These are phyloP conservation scores for Drosophila insularis DNA, from an alignment of 1,140 invertebrate genomes.

Conservation along the genomic window DNA sequence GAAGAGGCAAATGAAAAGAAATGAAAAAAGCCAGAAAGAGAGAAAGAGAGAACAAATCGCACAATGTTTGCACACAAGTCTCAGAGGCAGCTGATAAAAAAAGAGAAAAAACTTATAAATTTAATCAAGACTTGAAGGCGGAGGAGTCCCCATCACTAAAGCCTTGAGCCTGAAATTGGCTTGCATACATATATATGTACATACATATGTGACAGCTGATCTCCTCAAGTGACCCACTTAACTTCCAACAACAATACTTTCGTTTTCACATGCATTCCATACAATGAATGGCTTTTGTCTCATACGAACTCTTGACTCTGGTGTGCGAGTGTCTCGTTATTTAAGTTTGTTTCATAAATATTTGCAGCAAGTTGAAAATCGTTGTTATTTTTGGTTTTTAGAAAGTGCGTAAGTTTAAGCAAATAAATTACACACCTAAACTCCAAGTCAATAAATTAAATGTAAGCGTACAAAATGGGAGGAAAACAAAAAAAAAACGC, in stretches of 20 bases:
- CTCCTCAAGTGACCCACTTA: slow-evolving; percentile 78
- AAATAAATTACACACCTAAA: slow-evolving; percentile 73
- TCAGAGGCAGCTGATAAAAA: slow-evolving; percentile 30
- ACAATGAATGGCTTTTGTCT: slow-evolving; percentile 68
- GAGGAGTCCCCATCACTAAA: slow-evolving; percentile 3
- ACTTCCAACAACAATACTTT: slow-evolving; percentile 61
- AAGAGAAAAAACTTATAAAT: slow-evolving; percentile 19
- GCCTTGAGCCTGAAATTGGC: slow-evolving; percentile 71
- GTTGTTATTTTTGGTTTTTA: slow-evolving; percentile 40
- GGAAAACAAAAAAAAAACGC: not conserved
- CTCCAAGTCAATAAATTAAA: slow-evolving; percentile 74
- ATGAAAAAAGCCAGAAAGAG: not conserved
- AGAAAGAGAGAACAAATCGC: slow-evolving; percentile 1
- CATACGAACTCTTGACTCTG: slow-evolving; percentile 23
- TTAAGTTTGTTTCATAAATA: slow-evolving; percentile 74
- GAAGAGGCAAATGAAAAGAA: not conserved
- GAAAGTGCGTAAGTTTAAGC: slow-evolving; percentile 73
- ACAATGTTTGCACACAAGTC: slow-evolving; percentile 55
- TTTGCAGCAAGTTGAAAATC: slow-evolving; percentile 48
- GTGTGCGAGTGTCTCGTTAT: slow-evolving; percentile 4
- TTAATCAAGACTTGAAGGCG: slow-evolving; percentile 19
- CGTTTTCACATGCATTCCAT: slow-evolving; percentile 56
- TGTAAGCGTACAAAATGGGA: slow-evolving; percentile 25
- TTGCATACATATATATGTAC: not conserved
- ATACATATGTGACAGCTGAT: slow-evolving; percentile 62